Evolutionary conservation across 2,113 vertebrate species (phyloP).

Genomic region (Psephotus haematonotus): DNA sequence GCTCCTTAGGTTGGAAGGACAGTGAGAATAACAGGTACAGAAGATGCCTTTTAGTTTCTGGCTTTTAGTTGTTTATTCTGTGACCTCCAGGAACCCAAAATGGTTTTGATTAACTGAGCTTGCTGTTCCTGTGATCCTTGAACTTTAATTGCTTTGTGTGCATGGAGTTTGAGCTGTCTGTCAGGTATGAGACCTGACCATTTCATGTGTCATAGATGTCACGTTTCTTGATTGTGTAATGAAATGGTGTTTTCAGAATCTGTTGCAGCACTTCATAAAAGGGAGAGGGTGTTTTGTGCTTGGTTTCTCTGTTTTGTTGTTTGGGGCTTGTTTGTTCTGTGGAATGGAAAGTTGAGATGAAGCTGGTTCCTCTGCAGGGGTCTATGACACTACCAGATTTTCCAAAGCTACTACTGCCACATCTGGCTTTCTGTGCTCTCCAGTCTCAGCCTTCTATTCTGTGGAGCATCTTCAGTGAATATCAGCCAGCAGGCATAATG

Average conservation of each 20-base stretch:
- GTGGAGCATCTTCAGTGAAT: neutral
- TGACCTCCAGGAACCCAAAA: neutral
- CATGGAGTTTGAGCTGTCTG: neutral
- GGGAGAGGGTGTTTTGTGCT: neutral
- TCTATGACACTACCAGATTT: neutral
- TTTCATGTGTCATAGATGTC: neutral
- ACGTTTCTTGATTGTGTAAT: neutral
- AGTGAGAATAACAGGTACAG: neutral
- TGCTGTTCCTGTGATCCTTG: neutral
- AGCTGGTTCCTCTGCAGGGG: neutral
- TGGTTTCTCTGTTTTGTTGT: neutral
- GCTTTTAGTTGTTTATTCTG: neutral
- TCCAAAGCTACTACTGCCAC: neutral
- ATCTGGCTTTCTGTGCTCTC: neutral
- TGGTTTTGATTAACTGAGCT: neutral
- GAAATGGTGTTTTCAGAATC: neutral
- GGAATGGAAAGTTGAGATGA: neutral
- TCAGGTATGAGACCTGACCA: neutral
- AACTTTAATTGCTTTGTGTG: neutral
- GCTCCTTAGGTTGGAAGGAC: neutral
- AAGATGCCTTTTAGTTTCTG: neutral
- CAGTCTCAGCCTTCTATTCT: neutral
- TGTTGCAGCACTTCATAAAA: neutral
- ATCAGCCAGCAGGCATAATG: neutral
- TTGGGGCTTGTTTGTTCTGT: neutral